These are phyloP conservation scores for Cebidichthys violaceus DNA, from an alignment of 2,113 vertebrate genomes.

Conservation along the genomic window DNA sequence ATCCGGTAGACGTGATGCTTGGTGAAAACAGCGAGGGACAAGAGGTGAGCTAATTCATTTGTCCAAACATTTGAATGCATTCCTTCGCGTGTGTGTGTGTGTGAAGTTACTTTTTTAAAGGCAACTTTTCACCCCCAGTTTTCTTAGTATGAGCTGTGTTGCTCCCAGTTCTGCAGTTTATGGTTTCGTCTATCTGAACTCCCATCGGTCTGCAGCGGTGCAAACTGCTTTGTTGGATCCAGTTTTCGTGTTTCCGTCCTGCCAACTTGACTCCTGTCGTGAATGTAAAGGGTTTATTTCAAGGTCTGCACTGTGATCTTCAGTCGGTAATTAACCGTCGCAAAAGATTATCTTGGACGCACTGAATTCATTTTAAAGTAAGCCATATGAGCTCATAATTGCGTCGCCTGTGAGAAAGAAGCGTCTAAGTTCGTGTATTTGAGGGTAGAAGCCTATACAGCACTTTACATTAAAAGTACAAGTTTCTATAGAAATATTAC, in stretches of 20 bases:
- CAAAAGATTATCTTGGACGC: background rate
- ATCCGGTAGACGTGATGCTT: slow-evolving; percentile 64
- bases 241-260: background rate
- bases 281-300: background rate
- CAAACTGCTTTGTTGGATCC: slow-evolving; percentile 7
- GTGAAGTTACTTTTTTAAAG: slow-evolving; percentile 12
- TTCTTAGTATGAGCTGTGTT: background rate
- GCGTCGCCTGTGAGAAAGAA: background rate
- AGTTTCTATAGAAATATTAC: slow-evolving; percentile 22
- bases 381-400: slow-evolving; percentile 8
- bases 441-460: background rate
- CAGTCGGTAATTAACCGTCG: slow-evolving; percentile 29
- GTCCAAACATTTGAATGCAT: background rate
- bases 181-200: background rate
- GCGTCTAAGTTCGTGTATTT: background rate
- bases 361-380: slow-evolving; percentile 18
- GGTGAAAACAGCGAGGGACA: slow-evolving; percentile 56
- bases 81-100: background rate
- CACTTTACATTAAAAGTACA: background rate
- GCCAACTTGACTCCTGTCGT: background rate
- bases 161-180: background rate
- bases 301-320: background rate
- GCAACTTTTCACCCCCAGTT: background rate
- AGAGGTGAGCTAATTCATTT: slow-evolving; percentile 62
- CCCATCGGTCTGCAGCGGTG: background rate